A percentile compares a stretch with the other conserved stretches of the same genome.
Evolutionary conservation across 2,888 invertebrate genomes (phyloP).

Genomic region (Silvanus unidentatus): DNA sequence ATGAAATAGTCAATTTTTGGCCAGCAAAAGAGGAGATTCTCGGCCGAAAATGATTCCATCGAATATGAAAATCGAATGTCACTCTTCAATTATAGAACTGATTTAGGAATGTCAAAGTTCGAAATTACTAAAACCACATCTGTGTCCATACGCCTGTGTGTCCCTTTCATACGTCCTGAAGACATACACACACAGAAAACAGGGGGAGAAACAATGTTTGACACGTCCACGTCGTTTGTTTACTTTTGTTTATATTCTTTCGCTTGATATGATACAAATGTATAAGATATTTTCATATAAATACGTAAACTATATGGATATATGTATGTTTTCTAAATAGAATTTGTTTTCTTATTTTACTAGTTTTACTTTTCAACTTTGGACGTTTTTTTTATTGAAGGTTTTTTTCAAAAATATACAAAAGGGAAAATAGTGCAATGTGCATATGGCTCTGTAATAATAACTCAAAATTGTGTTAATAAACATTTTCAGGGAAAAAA

Average conservation of each 20-base stretch:
- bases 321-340: conserved; percentile 16
- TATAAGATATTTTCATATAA: conserved; percentile 23
- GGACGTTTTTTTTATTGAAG: background rate
- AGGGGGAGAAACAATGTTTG: conserved; percentile 29
- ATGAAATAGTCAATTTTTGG: no score
- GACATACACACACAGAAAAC: conserved; percentile 18
- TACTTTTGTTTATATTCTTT: conserved; percentile 29
- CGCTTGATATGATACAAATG: conserved; percentile 22
- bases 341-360: conserved; percentile 18
- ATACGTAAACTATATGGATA: conserved; percentile 2
- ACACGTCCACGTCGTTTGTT: conserved; percentile 35
- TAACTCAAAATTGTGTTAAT: no score
- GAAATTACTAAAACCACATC: conserved; percentile 36
- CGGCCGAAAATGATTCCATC: no score
- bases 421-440: background rate
- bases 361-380: conserved; percentile 2
- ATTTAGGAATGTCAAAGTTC: conserved; percentile 40
- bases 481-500: no score
- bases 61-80: conserved; percentile 4
- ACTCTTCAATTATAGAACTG: conserved; percentile 28
- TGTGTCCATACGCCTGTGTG: conserved; percentile 33
- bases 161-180: conserved; percentile 24
- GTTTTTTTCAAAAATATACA: background rate
- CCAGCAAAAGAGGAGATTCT: no score
- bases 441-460: conserved; percentile 1